Evolutionary conservation across 1,140 invertebrate species (phyloP), one percentile per base, ranked within the genome.

Genomic region (Pogonognathellus flavescens): DNA sequence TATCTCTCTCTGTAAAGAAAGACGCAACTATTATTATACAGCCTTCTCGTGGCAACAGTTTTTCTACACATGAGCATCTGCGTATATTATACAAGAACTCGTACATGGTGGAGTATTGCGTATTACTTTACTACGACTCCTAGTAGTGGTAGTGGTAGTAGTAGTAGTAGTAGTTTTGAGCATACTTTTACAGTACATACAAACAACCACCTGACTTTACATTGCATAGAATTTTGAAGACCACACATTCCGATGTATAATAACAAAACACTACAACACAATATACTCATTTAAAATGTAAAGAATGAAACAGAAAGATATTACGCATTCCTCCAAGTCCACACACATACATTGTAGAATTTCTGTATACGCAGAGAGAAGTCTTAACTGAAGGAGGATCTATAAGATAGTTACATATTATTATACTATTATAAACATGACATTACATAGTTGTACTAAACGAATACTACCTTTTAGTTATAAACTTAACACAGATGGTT

Each of bases 241-340:
- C 25, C 11, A 25, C 25, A 31, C 22, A 66, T 66, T 66, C 62
- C 22, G 22, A 31, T 66, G 60, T 25, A 66, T 66, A 22, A 41
- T 41, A 41, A 41, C 62, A 14, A 14, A 16, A 25, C 11, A 25
- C 13, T 66, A 66, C 20, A 66, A 18, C 22, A 55, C 60, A 66
- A 66, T 66, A 66, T 66, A 31, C 14, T 66, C 20, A 10, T 11
- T 55, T 31, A 31, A 66, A 66, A 25, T 6, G 22, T 22, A 66
- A 20, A 66, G 20, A 60, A 60, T 60, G 22, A 22, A 11, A 66
- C 22, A 25, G 25, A 66, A 66, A 66, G 10, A 25, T 66, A 22
- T 66, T 66, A 66, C 60, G 14, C 22, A 66, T 66, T 66, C 62
- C 11, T 66, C 25, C 14, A 25, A 66, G 62, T 66, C 22, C 22